Conservation (phyloP, 2,888 invertebrate genomes). For the Andrena haemorrhoa region DNA sequence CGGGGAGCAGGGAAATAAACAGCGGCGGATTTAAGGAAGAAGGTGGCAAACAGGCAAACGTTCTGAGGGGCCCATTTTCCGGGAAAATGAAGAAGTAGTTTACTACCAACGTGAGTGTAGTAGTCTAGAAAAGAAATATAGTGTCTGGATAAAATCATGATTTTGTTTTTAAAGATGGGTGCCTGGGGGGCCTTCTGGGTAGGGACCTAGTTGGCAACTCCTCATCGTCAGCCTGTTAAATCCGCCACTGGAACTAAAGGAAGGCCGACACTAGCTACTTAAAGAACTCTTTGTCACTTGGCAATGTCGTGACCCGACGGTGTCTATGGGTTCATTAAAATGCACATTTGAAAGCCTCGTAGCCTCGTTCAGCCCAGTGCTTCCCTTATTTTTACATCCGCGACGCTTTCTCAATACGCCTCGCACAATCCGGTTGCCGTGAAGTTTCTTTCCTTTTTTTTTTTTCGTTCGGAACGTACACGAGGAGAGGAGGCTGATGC, state of each 20-base stretch:
- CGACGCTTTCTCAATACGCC: conserved; percentile 46
- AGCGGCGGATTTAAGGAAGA: too few species aligned
- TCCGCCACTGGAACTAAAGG: background rate
- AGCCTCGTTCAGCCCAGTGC: conserved; percentile 52
- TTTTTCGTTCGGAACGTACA: conserved; percentile 52
- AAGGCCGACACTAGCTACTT: conserved; percentile 39
- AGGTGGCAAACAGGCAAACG: too few species aligned
- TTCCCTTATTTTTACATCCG: conserved; percentile 40
- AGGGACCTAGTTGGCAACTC: too few species aligned
- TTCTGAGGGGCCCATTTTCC: too few species aligned
- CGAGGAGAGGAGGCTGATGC: conserved; percentile 20
- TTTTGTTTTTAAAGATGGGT: too few species aligned
- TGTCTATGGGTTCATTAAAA: conserved; percentile 69
- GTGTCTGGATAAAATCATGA: too few species aligned
- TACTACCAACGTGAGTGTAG: too few species aligned
- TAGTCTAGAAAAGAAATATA: too few species aligned
- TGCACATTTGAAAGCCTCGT: conserved; percentile 62
- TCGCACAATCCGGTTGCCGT: conserved; percentile 46
- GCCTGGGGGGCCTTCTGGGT: too few species aligned
- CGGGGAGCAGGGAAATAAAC: background rate
- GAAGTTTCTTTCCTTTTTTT: conserved; percentile 26
- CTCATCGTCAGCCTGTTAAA: too few species aligned
- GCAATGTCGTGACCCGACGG: conserved; percentile 31
- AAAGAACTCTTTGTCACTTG: conserved; percentile 21
- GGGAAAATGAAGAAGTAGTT: too few species aligned